Evolutionary conservation across 2,113 vertebrate genomes (phyloP), one percentile per base, ranked within the genome.

Genomic region (Oncorhynchus kisutch): DNA sequence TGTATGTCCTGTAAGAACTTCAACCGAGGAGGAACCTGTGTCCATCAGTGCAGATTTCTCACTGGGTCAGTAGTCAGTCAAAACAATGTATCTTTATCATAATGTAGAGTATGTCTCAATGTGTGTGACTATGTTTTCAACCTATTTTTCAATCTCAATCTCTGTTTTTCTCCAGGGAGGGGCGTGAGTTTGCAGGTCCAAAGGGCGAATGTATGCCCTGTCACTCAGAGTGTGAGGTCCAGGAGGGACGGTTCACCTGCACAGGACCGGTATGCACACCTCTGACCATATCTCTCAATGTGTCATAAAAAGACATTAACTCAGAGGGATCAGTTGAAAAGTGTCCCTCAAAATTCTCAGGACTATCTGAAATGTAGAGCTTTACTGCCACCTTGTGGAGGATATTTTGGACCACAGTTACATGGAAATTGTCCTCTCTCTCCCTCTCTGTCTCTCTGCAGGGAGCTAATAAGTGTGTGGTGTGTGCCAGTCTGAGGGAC

Each of bases 1-100:
- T 97, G 97, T 77, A 78, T 97, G 16, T 94, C 93, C 65, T 98
- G 97, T 65, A 91, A 80, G 6, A 95, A 95, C 75, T 96, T 94
- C 90, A 96, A 94, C 76, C 91, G 95, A 68, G 93, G 87, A 27
- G 92, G 95, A 2, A 92, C 91, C 65, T 97, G 96, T 67, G 94
- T 97, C 62, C 85, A 90, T 67, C 82, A 92, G 74, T 98, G 96
- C 93, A 93, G 82, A 92, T 96, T 97, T 82, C 54, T 93, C 18
- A 83, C 93, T 5, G 95, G 96, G 96, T 98, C 81, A 82, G 87
- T 85, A 29, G 5, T 70, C 9, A 49, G 8, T 48, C 20, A 49
- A 12, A 12, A 16, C 14, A 45, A 18, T 60, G 5, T 71, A 2
- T 71, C 34, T 62, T 59, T 65, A 12, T 65, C 3, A 9, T 8